phyloP scores from a whole-genome alignment of 2,113 vertebrate genomes.

The Nannospalax galili region DNA sequence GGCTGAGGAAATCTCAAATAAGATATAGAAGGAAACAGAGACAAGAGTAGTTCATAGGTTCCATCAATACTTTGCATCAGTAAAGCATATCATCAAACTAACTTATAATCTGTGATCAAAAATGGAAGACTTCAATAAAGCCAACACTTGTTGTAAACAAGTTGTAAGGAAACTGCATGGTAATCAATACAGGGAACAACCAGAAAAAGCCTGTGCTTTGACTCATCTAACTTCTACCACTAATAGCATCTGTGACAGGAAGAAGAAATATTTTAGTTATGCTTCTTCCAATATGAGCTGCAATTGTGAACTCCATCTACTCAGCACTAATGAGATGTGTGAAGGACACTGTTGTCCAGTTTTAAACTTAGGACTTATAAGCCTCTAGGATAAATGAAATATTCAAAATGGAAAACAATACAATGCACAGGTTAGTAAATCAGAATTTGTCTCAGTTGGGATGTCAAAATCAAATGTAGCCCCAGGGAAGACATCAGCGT shows the following conservation, averaged over 20 bases:
- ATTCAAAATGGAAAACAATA: not conserved
- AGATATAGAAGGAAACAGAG: no score
- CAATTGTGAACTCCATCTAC: not conserved
- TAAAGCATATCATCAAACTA: not conserved
- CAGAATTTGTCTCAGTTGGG: not conserved
- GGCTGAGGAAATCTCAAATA: accelerated
- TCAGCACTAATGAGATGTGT: not conserved
- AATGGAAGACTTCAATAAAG: not conserved
- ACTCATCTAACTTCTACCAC: not conserved
- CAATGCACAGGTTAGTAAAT: not conserved
- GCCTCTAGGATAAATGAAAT: not conserved
- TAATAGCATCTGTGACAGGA: accelerated
- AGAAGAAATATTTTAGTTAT: not conserved
- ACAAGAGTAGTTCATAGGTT: accelerated
- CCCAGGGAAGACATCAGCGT: accelerated
- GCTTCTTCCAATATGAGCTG: not conserved
- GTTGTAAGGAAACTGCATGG: not conserved
- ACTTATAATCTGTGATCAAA: not conserved
- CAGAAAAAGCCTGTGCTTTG: not conserved
- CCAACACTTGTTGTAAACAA: not conserved
- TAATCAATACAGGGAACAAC: not conserved
- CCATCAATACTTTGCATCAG: not conserved
- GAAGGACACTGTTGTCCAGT: not conserved
- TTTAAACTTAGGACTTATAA: not conserved
- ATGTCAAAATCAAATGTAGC: not conserved